Evolutionary conservation across 2,113 vertebrate species (phyloP), one percentile per base, ranked within the genome.

Genomic region (Dicerorhinus sumatrensis): DNA sequence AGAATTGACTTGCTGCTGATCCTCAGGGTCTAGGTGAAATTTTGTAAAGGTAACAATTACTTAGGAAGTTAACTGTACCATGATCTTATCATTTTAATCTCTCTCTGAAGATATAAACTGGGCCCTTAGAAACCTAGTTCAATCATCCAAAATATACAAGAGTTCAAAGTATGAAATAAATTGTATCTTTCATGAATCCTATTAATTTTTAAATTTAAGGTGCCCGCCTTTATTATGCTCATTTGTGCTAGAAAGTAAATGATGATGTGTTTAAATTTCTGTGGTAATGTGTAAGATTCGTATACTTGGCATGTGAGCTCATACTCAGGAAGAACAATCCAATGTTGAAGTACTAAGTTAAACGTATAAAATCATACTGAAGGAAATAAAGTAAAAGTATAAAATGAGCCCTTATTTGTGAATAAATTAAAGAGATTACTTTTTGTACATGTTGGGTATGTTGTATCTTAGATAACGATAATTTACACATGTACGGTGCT

Each of bases 1-100:
- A 27, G 29, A 70, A 92, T 72, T 92, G 75, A 89, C 23, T 96
- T 94, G 48, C 23, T 62, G 16, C 12, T 72, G 9, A 63, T 87
- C 33, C 20, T 91, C 27, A 81, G 21, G 17, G 39, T 65, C 72
- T 70, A 94, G n/a, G 83, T 4, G 94, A 90, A 67, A 23, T 36
- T 94, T 88, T 79, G 21, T 81, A 81, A 46, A 96, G 85, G 86
- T 48, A 96, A 84, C n/a, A 91, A 81, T 75, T 60, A 94, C 36
- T 60, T 91, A 54, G 33, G 5, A 91, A 86, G 70, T 87, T 84
- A 92, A 18, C n/a, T 86, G 1, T 60, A 25, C 11, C 33, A 51
- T 56, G 51, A 83, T 85, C 96, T 89, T 80, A 94, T 82, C 20
- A 89, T 69, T 87, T 96, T 94, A 72, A 76, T 90, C 7, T 90